These are phyloP conservation scores for Pseudois nayaur DNA, from an alignment of 2,113 vertebrate species.

Conservation along the genomic window DNA sequence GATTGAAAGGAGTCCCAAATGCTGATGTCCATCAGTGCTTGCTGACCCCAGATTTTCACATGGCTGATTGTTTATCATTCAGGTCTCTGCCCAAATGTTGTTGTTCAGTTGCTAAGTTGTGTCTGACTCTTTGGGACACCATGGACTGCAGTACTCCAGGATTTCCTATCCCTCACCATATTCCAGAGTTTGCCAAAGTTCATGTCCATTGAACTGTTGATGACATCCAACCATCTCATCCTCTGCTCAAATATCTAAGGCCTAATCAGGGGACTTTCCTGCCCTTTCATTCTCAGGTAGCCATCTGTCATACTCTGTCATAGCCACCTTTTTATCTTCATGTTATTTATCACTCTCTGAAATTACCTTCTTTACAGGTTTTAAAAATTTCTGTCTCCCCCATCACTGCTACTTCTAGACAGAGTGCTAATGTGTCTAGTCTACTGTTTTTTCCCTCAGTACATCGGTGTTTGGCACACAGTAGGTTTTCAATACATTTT, in stretches of 20 bases:
- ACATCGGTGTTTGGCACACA: not conserved
- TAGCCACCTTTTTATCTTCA: not conserved
- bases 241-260: not conserved
- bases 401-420: not conserved
- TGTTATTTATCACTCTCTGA: not conserved
- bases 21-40: not conserved
- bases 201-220: not conserved
- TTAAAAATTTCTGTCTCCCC: not conserved
- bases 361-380: not conserved
- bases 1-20: not conserved
- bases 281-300: not conserved
- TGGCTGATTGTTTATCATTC: not conserved
- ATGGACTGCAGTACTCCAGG: not conserved
- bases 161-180: not conserved
- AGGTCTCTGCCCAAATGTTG: not conserved
- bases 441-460: not conserved
- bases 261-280: not conserved
- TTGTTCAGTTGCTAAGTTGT: not conserved
- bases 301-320: not conserved
- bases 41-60: not conserved
- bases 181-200: not conserved
- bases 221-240: not conserved
- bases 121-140: not conserved
- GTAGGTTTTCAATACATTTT: not conserved
- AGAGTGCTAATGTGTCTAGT: not conserved